A percentile compares a stretch with the other conserved stretches of the same genome.
These are phyloP conservation scores for Camelus dromedarius DNA, from an alignment of 2,113 vertebrate genomes.

Conservation along the genomic window DNA sequence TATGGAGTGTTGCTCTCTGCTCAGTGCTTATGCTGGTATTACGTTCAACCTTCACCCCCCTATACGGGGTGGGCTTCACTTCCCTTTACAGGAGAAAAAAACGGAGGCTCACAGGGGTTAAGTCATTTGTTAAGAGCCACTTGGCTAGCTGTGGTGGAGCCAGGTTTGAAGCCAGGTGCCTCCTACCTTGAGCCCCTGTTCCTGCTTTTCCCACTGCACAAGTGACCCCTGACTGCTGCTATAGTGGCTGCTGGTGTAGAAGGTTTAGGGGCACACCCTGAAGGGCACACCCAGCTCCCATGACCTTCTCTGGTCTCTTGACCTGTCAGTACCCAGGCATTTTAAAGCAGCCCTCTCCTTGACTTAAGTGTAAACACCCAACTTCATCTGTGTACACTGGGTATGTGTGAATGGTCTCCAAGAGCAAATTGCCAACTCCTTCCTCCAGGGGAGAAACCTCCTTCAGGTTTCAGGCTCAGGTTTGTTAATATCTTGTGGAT, in stretches of 20 bases:
- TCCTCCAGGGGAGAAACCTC: background rate
- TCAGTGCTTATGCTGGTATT: too few species aligned
- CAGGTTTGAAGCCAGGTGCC: background rate
- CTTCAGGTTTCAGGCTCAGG: background rate
- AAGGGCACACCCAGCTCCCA: background rate
- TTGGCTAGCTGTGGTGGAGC: background rate
- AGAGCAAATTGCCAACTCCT: background rate
- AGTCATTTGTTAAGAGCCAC: background rate
- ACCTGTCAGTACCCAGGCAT: background rate
- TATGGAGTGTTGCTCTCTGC: background rate
- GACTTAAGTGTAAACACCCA: background rate
- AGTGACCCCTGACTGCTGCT: background rate
- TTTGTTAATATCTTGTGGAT: background rate
- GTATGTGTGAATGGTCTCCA: background rate
- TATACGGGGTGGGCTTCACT: background rate
- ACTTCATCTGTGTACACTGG: background rate
- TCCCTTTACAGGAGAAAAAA: too few species aligned
- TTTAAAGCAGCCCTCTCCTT: background rate
- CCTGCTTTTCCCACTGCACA: background rate
- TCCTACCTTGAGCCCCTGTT: background rate
- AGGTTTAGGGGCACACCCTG: too few species aligned
- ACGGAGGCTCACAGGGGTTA: background rate
- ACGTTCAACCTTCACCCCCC: background rate
- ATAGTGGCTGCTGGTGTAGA: rapidly evolving
- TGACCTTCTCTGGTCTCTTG: background rate